Evolutionary conservation across 2,888 invertebrate species (phyloP).

Genomic region (Formica aserva): DNA sequence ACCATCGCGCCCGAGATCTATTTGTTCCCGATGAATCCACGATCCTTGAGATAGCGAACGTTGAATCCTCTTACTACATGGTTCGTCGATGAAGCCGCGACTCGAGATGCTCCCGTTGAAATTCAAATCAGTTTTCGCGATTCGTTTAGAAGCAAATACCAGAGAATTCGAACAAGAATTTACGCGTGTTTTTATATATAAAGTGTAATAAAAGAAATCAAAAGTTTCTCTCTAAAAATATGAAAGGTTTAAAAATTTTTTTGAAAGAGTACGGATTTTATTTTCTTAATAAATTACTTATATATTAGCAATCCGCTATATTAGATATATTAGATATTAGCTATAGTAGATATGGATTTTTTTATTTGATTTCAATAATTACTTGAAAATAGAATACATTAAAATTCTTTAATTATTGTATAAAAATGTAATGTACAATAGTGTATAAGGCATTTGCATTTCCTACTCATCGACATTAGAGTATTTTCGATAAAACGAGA

Average conservation of each 20-base stretch:
- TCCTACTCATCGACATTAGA: not conserved
- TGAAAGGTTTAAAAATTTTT: not conserved
- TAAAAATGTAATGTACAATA: not conserved
- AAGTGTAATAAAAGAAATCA: not conserved
- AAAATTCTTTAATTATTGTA: not conserved
- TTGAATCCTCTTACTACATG: constrained; percentile 70
- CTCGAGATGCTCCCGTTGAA: constrained; percentile 35
- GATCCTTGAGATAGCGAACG: constrained; percentile 71
- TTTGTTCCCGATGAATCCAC: constrained; percentile 76
- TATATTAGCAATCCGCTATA: not conserved
- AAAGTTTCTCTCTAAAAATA: not conserved
- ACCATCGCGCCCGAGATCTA: constrained; percentile 71
- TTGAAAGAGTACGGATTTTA: not conserved
- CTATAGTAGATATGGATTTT: not conserved
- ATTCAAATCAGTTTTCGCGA: constrained; percentile 46
- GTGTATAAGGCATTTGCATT: not conserved
- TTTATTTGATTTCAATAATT: not conserved
- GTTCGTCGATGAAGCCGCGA: constrained; percentile 71
- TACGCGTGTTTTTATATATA: not conserved
- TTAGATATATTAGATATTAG: no score
- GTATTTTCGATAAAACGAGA: constrained; percentile 18
- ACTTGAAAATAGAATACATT: not conserved
- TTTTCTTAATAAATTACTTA: constrained; percentile 12
- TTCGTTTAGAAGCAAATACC: constrained; percentile 24
- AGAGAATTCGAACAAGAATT: constrained; percentile 12